phyloP scores from a whole-genome alignment of 2,113 vertebrate genomes.

The Prunella fulvescens region DNA sequence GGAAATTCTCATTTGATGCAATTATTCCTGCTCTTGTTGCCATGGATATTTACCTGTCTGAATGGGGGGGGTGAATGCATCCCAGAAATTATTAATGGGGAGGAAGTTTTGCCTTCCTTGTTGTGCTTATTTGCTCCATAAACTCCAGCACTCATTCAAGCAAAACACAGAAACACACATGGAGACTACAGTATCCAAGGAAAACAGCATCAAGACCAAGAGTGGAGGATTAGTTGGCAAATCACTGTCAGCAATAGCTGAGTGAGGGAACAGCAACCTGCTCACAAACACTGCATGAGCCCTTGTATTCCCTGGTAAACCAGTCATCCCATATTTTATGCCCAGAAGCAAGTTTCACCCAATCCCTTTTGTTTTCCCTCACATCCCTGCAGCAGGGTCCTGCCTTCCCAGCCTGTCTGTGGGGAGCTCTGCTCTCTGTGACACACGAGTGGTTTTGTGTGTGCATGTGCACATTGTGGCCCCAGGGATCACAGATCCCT shows the following conservation, averaged over 20 bases:
- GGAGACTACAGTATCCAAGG: not conserved
- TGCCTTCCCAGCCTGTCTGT: not conserved
- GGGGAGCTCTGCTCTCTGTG: not conserved
- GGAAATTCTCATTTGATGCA: not conserved
- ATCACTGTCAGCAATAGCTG: not conserved
- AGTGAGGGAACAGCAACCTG: not conserved
- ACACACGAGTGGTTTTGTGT: not conserved
- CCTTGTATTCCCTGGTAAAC: not conserved
- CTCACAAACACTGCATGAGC: not conserved
- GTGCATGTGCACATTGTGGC: not conserved
- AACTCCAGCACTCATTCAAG: not conserved
- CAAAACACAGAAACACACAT: not conserved
- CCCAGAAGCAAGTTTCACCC: not conserved
- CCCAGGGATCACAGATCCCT: not conserved
- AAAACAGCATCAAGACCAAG: not conserved
- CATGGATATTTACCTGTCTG: not conserved
- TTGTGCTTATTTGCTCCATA: not conserved
- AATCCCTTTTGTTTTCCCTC: not conserved
- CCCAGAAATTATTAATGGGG: not conserved
- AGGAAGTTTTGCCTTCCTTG: not conserved
- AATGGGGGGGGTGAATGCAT: not conserved
- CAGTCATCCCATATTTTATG: not conserved
- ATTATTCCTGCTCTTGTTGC: not conserved
- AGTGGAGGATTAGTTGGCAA: not conserved
- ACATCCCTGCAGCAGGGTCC: not conserved